Conservation (phyloP, 2,888 invertebrate species). For the Sycophila texana region DNA sequence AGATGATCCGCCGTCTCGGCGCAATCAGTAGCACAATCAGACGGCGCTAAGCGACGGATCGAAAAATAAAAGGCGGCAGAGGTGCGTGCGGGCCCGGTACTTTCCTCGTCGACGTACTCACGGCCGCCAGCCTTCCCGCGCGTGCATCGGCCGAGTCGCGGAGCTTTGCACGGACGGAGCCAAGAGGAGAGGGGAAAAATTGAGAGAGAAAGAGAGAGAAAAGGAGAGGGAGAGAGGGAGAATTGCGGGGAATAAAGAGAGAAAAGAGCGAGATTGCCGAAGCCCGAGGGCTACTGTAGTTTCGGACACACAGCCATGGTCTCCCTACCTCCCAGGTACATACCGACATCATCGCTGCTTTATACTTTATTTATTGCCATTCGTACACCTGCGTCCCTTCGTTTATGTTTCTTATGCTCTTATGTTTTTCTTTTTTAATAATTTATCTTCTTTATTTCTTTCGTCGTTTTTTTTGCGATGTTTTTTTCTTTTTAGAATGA, state of each 20-base stretch:
- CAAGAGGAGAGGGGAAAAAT: conserved; percentile 63
- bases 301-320: conserved; percentile 81
- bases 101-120: neutral
- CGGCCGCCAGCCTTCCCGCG: conserved; percentile 25
- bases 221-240: conserved; percentile 54
- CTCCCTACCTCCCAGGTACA: conserved; percentile 81
- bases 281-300: conserved; percentile 75
- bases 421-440: too few relatives aligned
- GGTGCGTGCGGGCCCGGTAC: too few relatives aligned
- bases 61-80: too few relatives aligned
- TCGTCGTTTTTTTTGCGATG: neutral
- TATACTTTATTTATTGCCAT: conserved; percentile 58
- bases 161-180: conserved; percentile 54
- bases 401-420: conserved; percentile 20
- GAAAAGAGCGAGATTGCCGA: conserved; percentile 57
- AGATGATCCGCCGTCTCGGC: conserved; percentile 20
- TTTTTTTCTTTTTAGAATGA: conserved; percentile 33
- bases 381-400: conserved; percentile 46
- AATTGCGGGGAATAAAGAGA: conserved; percentile 50
- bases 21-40: too few relatives aligned
- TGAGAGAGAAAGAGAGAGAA: conserved; percentile 25
- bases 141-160: neutral
- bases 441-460: neutral
- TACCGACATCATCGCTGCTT: conserved; percentile 72
- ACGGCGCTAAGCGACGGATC: too few relatives aligned